Percentiles rank a stretch among this genome's conserved stretches.
phyloP scores from a whole-genome alignment of 2,888 invertebrate species.

The Chydorus sphaericus region DNA sequence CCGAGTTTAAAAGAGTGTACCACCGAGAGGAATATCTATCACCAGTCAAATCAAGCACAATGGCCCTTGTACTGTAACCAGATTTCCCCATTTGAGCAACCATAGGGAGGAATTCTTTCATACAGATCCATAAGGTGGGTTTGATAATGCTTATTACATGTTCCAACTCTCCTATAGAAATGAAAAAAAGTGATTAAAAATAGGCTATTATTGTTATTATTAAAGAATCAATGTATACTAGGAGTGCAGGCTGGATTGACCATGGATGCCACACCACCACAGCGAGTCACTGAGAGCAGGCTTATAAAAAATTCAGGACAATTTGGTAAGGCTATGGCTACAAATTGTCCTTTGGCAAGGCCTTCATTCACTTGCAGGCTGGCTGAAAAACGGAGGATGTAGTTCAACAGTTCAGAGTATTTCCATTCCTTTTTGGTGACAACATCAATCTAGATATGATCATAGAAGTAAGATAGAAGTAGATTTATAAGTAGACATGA shows the following conservation, averaged over 20 bases:
- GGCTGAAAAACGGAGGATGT: constrained; percentile 40
- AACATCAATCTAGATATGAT: constrained; percentile 42
- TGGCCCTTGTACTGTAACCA: neutral
- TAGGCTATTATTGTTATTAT: neutral
- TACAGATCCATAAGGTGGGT: constrained; percentile 11
- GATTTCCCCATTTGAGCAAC: neutral
- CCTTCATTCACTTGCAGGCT: constrained; percentile 27
- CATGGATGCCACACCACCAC: neutral
- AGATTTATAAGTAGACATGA: too few species aligned
- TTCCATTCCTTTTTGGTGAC: constrained; percentile 40
- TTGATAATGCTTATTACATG: constrained; percentile 10
- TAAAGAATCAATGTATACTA: neutral
- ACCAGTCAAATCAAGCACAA: neutral
- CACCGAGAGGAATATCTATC: neutral
- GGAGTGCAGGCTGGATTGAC: constrained; percentile 2
- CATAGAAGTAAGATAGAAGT: too few species aligned
- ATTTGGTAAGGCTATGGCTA: constrained; percentile 5
- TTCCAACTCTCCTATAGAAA: constrained; percentile 12
- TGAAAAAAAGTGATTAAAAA: too few species aligned
- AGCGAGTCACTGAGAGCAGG: neutral
- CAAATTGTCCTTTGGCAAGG: neutral
- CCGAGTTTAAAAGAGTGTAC: neutral
- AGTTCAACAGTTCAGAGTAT: constrained; percentile 39
- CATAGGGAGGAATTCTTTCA: constrained; percentile 6
- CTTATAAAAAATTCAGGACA: neutral